phyloP scores from a whole-genome alignment of 2,888 invertebrate genomes.

The Thera britannica region DNA sequence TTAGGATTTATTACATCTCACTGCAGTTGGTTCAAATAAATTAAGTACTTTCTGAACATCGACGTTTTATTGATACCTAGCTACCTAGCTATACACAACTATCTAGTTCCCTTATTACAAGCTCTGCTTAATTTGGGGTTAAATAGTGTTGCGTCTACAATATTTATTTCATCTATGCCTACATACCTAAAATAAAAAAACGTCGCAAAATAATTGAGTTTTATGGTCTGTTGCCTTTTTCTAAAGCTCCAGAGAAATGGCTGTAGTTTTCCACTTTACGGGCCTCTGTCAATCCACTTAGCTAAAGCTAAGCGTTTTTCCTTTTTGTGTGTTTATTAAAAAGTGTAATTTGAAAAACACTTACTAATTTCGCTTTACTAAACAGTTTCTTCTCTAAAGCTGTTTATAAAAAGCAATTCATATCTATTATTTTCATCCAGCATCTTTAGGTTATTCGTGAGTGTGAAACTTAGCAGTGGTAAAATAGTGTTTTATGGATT shows the following conservation, averaged over 20 bases:
- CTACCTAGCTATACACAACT: no score
- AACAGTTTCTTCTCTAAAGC: constrained; percentile 1
- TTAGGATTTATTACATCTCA: no score
- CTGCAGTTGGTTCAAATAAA: no score
- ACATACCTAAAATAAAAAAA: no score
- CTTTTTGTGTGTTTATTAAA: not conserved
- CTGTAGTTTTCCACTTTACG: not conserved
- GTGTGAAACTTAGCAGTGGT: constrained; percentile 33
- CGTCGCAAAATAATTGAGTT: not conserved
- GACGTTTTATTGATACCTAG: no score
- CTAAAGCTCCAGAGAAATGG: not conserved
- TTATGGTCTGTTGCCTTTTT: not conserved
- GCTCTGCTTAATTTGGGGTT: no score
- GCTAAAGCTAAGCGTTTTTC: constrained; percentile 2
- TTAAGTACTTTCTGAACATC: no score
- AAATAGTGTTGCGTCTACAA: no score
- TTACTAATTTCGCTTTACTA: not conserved
- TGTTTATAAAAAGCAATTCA: constrained; percentile 17
- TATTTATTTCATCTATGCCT: no score
- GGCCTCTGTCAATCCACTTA: constrained; percentile 1
- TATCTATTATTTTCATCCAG: constrained; percentile 16
- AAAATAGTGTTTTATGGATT: no score
- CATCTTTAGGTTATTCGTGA: constrained; percentile 30
- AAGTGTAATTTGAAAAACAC: not conserved
- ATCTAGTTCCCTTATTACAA: no score